phyloP scores from a whole-genome alignment of 2,797 vertebrate species.

The Anisognathus igniventris region DNA sequence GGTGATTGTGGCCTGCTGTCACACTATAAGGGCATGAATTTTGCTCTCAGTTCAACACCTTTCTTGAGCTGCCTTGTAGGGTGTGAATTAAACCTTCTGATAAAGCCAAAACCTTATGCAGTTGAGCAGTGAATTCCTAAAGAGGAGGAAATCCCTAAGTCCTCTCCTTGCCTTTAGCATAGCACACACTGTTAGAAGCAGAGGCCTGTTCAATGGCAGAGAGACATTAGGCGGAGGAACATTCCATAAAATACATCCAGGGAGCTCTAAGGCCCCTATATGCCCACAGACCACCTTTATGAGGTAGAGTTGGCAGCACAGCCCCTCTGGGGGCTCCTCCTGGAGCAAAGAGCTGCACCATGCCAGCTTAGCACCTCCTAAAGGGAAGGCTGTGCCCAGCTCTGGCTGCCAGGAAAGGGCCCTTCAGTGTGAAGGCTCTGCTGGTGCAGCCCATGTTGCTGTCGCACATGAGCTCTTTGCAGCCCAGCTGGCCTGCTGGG shows the following conservation, averaged over 20 bases:
- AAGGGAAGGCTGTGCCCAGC: background rate
- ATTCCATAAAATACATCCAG: fast-evolving
- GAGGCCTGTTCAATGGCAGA: background rate
- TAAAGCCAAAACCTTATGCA: background rate
- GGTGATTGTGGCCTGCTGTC: background rate
- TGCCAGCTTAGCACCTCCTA: background rate
- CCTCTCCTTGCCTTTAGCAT: background rate
- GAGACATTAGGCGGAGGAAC: background rate
- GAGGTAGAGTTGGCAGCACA: background rate
- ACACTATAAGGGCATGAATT: background rate
- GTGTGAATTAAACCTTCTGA: background rate
- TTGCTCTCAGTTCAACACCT: background rate
- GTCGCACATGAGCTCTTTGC: fast-evolving
- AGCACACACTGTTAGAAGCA: background rate
- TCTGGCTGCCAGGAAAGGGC: background rate
- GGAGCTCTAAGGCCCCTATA: background rate
- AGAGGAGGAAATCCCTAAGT: background rate
- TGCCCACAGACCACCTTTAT: background rate
- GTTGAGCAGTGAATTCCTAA: background rate
- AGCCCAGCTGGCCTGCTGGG: background rate
- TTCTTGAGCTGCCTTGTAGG: background rate
- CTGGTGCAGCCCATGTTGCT: background rate
- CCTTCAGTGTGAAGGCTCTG: fast-evolving
- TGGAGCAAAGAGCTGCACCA: background rate
- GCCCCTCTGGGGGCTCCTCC: background rate